Evolutionary conservation across 2,113 vertebrate species (phyloP), one percentile per base, ranked within the genome.

Genomic region (Noturus placidus): DNA sequence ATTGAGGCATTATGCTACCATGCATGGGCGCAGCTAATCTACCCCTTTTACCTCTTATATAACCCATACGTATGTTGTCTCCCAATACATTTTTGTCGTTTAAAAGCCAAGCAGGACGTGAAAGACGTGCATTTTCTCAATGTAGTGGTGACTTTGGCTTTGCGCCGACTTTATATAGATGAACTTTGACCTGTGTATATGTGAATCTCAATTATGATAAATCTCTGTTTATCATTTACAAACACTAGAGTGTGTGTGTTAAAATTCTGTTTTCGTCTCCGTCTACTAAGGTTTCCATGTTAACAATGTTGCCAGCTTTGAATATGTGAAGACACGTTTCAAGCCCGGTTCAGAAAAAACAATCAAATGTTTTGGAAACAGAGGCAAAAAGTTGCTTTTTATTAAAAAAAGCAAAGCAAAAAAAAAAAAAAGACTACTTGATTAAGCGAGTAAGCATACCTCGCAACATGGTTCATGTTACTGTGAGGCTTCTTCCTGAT

Each of bases 401-500:
- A 52, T 77, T 77, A 15, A 77, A n/a, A 77, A 74, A 1, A 42
- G 8, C 7, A 10, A 35, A 67, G 20, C 5, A 15, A 30, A 35
- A 67, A 67, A 38, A 14, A 15, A 30, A 35, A 67, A 38, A 15
- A 17, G 20, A 74, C 33, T 70, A 70, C 35, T 38, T 70, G 5
- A 19, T 7, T n/a, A 33, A 33, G 13, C 3, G 5, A 19, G 17
- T n/a, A 33, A 33, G 13, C 3, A 63, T 27, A 65, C 27, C 4
- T 67, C 63, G 0, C 11, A 30, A 30, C 27, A 67, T 67, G 67
- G 30, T 35, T 38, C 69, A 70, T 70, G 33, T 38, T 25, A 42
- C 7, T 22, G 8, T 42, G 30, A 13, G 25, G 20, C 38, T 70
- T 42, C 38, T 87, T 89, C 86, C 83, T 86, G 56, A 81, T 76